Evolutionary conservation across 2,113 vertebrate species (phyloP), one percentile per base, ranked within the genome.

Genomic region (Labeo catla): DNA sequence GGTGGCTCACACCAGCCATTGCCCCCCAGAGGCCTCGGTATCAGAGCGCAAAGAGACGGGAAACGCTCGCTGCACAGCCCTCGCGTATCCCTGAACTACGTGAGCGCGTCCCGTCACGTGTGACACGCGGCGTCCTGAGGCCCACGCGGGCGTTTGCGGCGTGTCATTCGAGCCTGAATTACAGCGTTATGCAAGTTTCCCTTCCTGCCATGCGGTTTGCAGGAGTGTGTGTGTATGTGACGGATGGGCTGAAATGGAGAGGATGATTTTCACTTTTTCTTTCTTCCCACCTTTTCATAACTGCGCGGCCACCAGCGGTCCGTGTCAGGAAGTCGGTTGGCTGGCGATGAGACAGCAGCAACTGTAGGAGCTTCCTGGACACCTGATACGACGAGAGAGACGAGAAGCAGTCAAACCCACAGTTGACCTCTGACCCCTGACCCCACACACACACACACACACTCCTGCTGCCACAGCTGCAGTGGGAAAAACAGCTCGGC

Each of bases 271-370:
- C 59, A 88, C 47, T 83, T 74, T 85, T 57, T n/a, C 4, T 57
- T 16, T 34, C 54, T 65, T 81, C n/a, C 16, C 77, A 66, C 65
- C 80, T 84, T 79, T 81, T 86, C 87, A 73, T 78, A 87, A 77
- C 87, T 6, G 89, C 91, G 88, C 36, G 6, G 52, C 52, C 54
- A 2, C 57, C 2, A 61, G 57, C 0, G 90, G 76, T 19, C 65
- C 83, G 52, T 78, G 86, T 77, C 93, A 94, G 92, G 93, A 93
- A 93, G 90, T 90, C 89, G 59, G 90, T 93, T 93, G 92, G 92
- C 91, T 76, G 85, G 90, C 89, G 93, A 91, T 94, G 94, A 95
- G 92, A 93, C 92, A 93, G 92, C 94, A 92, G 92, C 90, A 94
- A 95, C 95, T 91, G 94, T 92, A 87, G 81, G 59, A n/a, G 23